phyloP scores from a whole-genome alignment of 2,797 vertebrate species.

The Remorina albescens region DNA sequence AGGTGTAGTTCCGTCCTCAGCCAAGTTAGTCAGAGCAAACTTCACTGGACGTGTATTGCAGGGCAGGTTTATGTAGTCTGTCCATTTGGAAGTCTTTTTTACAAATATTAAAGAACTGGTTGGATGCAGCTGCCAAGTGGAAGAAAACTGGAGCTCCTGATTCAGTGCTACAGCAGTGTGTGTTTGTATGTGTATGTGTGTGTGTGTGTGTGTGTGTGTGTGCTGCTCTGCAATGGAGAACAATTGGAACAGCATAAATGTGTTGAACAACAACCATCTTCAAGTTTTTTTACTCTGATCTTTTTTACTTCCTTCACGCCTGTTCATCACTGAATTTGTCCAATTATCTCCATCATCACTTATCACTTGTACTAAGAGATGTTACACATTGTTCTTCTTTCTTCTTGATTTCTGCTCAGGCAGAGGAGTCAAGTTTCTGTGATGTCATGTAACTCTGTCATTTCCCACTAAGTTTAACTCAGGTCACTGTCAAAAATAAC shows the following conservation, averaged over 20 bases:
- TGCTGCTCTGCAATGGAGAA: neutral
- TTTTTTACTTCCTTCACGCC: neutral
- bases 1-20: no score
- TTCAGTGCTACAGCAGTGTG: neutral
- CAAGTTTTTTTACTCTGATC: no score
- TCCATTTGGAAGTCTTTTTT: conserved; percentile 5
- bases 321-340: neutral
- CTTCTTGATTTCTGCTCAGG: neutral
- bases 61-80: conserved; percentile 1
- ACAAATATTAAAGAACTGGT: no score
- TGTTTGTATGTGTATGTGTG: no score
- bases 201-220: no score
- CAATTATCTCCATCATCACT: neutral
- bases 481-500: conserved; percentile 46
- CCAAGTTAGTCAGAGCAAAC: conserved; percentile 3
- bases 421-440: conserved; percentile 12
- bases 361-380: neutral
- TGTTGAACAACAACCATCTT: neutral
- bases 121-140: no score
- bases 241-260: neutral
- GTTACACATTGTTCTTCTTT: neutral
- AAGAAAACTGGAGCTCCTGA: no score
- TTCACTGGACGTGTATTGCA: neutral
- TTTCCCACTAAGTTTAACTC: conserved; percentile 14
- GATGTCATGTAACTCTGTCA: conserved; percentile 26